Percentiles rank a stretch among this genome's conserved stretches.
These are phyloP conservation scores for Drosophila incognita DNA, from an alignment of 2,888 invertebrate species.

Conservation along the genomic window DNA sequence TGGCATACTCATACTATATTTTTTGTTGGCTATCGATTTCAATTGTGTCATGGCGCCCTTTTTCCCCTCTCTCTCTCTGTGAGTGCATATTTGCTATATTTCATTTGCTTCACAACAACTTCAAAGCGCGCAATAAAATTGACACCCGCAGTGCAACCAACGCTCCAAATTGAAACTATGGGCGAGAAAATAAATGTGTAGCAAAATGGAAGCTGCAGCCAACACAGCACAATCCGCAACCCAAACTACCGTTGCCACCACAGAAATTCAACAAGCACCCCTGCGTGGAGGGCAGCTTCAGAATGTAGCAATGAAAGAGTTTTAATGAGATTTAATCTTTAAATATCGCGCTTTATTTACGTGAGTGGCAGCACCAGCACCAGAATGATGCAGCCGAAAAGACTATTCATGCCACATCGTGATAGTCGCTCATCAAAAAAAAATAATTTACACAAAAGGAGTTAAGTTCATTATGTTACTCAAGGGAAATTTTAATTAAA, in stretches of 20 bases:
- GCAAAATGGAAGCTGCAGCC: constrained; percentile 66
- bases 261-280: constrained; percentile 11
- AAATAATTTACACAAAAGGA: constrained; percentile 38
- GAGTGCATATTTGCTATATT: constrained; percentile 21
- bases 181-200: constrained; percentile 74
- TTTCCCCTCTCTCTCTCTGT: background rate
- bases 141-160: constrained; percentile 72
- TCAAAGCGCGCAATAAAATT: constrained; percentile 76
- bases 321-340: constrained; percentile 79
- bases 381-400: constrained; percentile 40
- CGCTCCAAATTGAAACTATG: constrained; percentile 73
- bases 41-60: constrained; percentile 67
- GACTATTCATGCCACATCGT: constrained; percentile 40
- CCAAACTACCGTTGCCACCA: constrained; percentile 4
- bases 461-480: constrained; percentile 73
- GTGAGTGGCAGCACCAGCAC: constrained; percentile 38
- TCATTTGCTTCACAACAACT: constrained; percentile 51
- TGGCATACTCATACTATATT: constrained; percentile 36
- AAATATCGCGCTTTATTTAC: constrained; percentile 78
- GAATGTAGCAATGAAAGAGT: constrained; percentile 70
- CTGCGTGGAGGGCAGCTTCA: constrained; percentile 12
- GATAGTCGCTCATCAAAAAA: constrained; percentile 18
- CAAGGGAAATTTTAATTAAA: constrained; percentile 74
- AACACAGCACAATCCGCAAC: background rate
- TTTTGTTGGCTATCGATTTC: constrained; percentile 68